Evolutionary conservation across 2,113 vertebrate species (phyloP), one percentile per base, ranked within the genome.

Genomic region (Formicarius rufipectus): DNA sequence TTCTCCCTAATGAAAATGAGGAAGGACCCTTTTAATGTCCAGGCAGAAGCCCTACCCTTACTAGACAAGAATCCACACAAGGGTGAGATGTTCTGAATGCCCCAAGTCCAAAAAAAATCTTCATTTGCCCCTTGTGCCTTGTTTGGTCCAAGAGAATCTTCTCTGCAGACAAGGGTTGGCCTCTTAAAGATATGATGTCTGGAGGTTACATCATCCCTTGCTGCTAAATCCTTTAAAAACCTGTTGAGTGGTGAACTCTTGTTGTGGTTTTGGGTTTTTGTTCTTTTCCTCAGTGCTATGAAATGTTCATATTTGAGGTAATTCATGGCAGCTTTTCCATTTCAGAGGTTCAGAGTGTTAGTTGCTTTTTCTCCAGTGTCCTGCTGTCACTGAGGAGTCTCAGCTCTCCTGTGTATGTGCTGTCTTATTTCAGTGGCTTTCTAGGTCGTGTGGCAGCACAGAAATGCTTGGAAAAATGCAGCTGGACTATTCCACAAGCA

Each of bases 1-100:
- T 88, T 88, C 28, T 83, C 53, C 56, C 12, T 63, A 39, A 72
- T 39, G 52, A 73, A 90, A 83, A 83, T 6, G 5, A 91, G 82
- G 44, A 87, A 66, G 88, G 79, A 80, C 68, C 67, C 33, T 94
- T 73, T n/a, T 50, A 33, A 66, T 35, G 31, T 77, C 84, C 63
- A 9, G 59, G 67, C 3, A 7, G 62, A 59, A 87, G 40, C 28
- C 53, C 40, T 79, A 11, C 23, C 33, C 23, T 74, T 23, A 58
- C 15, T 10, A 35, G 73, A 35, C 9, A 15, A 64, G 50, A 59
- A 10, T 35, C 62, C 14, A 11, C 15, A 15, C 9, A 4, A 39
- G 50, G 60, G 6, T 39, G 30, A 47, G 35, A 17, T n/a, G 31
- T 42, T 95, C 37, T 42, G 53, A 79, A 58, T 49, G 35, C 44